phyloP scores from a whole-genome alignment of 2,113 vertebrate genomes.

The Catharus minimus region DNA sequence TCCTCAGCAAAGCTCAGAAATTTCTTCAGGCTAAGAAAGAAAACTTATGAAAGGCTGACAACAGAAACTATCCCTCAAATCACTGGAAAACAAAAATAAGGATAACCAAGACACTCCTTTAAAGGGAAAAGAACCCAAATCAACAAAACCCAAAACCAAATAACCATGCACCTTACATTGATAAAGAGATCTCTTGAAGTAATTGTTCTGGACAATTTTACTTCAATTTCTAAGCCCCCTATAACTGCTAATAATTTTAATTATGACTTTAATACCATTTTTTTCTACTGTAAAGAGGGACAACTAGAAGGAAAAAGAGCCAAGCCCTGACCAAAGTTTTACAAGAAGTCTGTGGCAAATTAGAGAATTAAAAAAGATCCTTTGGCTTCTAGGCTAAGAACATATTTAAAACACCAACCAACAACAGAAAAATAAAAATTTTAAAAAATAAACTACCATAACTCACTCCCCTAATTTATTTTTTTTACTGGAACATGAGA shows the following conservation, averaged over 20 bases:
- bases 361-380: not conserved
- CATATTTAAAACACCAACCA: not conserved
- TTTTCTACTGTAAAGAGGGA: not conserved
- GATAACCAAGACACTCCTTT: not conserved
- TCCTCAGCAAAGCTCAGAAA: not conserved
- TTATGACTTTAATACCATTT: rapidly evolving
- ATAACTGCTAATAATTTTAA: not conserved
- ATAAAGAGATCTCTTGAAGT: not conserved
- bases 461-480: rapidly evolving
- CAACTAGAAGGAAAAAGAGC: not conserved
- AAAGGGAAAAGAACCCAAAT: not conserved
- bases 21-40: not conserved
- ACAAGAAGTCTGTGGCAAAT: not conserved
- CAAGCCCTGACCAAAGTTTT: not conserved
- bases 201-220: not conserved
- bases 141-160: not conserved
- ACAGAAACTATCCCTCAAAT: not conserved
- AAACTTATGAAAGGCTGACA: not conserved
- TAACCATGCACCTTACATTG: rapidly evolving
- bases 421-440: not conserved
- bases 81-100: not conserved
- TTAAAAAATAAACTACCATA: rapidly evolving
- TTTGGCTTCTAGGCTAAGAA: not conserved
- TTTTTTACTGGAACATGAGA: not conserved
- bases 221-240: not conserved